phyloP scores from a whole-genome alignment of 2,888 invertebrate genomes.

The Chloromyia formosa region DNA sequence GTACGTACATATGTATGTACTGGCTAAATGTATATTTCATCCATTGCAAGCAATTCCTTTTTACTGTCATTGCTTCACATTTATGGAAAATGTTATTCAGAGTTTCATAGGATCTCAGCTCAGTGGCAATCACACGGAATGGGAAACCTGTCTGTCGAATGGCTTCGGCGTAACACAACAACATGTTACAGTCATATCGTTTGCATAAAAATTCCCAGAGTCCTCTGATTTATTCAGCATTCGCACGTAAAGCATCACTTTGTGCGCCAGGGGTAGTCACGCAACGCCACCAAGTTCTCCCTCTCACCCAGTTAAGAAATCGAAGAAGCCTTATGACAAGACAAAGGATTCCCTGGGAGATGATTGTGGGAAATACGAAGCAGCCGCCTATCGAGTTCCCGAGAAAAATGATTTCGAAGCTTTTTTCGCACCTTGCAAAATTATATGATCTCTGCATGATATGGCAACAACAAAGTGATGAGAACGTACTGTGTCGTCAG shows the following conservation, averaged over 20 bases:
- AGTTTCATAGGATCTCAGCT: not conserved
- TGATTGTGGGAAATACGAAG: not conserved
- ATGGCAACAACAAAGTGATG: not conserved
- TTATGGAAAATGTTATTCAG: not conserved
- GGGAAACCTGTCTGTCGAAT: not conserved
- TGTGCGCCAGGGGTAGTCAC: not conserved
- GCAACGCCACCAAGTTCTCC: not conserved
- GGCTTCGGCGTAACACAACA: not conserved
- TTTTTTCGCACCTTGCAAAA: conserved; percentile 23
- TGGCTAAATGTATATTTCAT: conserved; percentile 1
- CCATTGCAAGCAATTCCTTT: conserved; percentile 8
- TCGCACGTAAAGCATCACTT: conserved; percentile 13
- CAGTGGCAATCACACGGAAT: not conserved
- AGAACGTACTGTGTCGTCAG: not conserved
- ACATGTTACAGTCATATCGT: conserved; percentile 16
- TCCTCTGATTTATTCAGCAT: conserved; percentile 33
- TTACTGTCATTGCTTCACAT: conserved; percentile 23
- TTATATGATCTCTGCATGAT: conserved; percentile 15
- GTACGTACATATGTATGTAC: not conserved
- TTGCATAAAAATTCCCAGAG: conserved; percentile 23
- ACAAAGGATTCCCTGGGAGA: not conserved
- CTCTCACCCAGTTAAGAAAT: not conserved
- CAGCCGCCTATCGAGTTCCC: not conserved
- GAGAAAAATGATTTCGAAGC: not conserved
- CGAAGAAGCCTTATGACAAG: not conserved